Evolutionary conservation across 2,888 invertebrate genomes (phyloP).

Genomic region (Acanthosepion lycidas): DNA sequence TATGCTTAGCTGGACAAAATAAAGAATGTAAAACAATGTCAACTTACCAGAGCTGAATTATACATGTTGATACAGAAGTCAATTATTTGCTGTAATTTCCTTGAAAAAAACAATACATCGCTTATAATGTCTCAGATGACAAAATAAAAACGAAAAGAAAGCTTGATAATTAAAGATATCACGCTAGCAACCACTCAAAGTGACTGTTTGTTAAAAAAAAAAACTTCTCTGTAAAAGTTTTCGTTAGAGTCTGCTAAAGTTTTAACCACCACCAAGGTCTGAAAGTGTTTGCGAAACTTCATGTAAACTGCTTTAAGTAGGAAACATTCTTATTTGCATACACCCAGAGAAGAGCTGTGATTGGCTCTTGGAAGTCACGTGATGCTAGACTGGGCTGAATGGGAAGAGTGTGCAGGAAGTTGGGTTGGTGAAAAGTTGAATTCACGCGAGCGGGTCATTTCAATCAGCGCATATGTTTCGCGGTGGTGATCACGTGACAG

Average conservation of each 20-base stretch:
- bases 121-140: neutral
- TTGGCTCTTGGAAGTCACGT: neutral
- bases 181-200: neutral
- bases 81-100: neutral
- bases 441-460: neutral
- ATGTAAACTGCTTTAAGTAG: constrained; percentile 22
- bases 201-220: neutral
- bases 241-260: neutral
- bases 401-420: neutral
- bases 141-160: neutral
- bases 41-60: neutral
- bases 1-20: no score
- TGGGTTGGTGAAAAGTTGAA: neutral
- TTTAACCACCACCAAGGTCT: neutral
- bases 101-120: neutral
- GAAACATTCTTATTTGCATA: neutral
- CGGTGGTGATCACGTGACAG: neutral
- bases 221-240: no score
- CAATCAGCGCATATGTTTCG: neutral
- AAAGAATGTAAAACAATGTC: neutral
- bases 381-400: neutral
- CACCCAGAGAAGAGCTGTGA: neutral
- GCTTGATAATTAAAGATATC: neutral
- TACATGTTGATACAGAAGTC: neutral
- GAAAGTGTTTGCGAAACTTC: constrained; percentile 33